These are phyloP conservation scores for Cistogaster globosa DNA, from an alignment of 2,888 invertebrate genomes.

Conservation along the genomic window DNA sequence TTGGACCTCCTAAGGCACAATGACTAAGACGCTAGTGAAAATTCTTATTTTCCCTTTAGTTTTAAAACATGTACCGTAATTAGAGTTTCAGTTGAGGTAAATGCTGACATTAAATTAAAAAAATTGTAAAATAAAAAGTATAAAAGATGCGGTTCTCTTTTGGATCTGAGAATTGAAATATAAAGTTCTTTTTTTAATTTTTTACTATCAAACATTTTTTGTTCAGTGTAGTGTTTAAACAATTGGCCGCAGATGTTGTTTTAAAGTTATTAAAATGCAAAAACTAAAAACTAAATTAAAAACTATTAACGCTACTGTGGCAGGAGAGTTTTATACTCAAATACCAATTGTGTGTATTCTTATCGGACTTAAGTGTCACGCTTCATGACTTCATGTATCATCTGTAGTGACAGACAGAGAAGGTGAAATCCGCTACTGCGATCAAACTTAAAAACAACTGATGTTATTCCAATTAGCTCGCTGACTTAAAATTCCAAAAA, in stretches of 20 bases:
- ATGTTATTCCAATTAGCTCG: constrained; percentile 73
- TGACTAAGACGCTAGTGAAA: too few relatives aligned
- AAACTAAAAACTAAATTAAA: constrained; percentile 36
- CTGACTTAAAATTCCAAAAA: constrained; percentile 30
- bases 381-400: constrained; percentile 76
- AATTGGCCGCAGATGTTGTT: constrained; percentile 66
- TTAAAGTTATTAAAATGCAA: constrained; percentile 57
- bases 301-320: constrained; percentile 64
- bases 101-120: too few relatives aligned
- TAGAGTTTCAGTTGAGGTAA: too few relatives aligned
- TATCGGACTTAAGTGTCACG: constrained; percentile 80
- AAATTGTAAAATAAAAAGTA: too few relatives aligned
- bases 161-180: neutral
- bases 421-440: constrained; percentile 54
- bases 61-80: too few relatives aligned
- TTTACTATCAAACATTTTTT: neutral
- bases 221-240: constrained; percentile 35
- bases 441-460: constrained; percentile 47
- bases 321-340: constrained; percentile 24
- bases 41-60: too few relatives aligned
- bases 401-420: constrained; percentile 37
- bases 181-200: neutral
- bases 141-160: neutral
- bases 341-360: constrained; percentile 74
- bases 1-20: too few relatives aligned